These are phyloP conservation scores for Tenebrosternarchus preto DNA, from an alignment of 2,113 vertebrate species.

Conservation along the genomic window DNA sequence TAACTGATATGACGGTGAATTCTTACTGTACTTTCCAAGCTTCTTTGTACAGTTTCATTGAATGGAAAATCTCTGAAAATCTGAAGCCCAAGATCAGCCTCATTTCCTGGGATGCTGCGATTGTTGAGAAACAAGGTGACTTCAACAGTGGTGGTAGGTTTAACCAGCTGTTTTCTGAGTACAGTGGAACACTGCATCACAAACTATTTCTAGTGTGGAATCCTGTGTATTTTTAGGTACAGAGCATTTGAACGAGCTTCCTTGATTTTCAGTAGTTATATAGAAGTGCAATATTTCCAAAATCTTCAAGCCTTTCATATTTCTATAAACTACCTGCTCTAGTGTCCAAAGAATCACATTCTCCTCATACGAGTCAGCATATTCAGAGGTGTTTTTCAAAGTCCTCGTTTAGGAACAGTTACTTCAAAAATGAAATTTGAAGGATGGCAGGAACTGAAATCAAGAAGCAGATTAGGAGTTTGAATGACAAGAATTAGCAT, in stretches of 20 bases:
- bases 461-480: conserved; percentile 49
- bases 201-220: conserved; percentile 22
- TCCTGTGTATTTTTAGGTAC: too few relatives aligned
- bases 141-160: conserved; percentile 12
- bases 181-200: conserved; percentile 16
- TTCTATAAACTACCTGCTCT: not conserved
- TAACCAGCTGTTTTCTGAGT: conserved; percentile 30
- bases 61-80: too few relatives aligned
- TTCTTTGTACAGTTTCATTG: too few relatives aligned
- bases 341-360: not conserved
- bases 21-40: conserved; percentile 32
- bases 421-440: too few relatives aligned
- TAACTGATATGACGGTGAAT: conserved; percentile 45
- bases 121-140: conserved; percentile 20
- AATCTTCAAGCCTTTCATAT: conserved; percentile 1
- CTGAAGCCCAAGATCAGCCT: not conserved
- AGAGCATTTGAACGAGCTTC: not conserved
- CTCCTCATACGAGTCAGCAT: not conserved
- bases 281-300: conserved; percentile 15
- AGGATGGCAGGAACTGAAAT: not conserved
- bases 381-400: not conserved
- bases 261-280: not conserved
- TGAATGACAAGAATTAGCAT: conserved; percentile 15
- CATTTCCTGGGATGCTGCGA: not conserved
- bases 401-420: not conserved